A percentile compares a stretch with the other conserved stretches of the same genome.
Conservation (phyloP, 1,140 invertebrate genomes). For the Drosophila lowei region DNA sequence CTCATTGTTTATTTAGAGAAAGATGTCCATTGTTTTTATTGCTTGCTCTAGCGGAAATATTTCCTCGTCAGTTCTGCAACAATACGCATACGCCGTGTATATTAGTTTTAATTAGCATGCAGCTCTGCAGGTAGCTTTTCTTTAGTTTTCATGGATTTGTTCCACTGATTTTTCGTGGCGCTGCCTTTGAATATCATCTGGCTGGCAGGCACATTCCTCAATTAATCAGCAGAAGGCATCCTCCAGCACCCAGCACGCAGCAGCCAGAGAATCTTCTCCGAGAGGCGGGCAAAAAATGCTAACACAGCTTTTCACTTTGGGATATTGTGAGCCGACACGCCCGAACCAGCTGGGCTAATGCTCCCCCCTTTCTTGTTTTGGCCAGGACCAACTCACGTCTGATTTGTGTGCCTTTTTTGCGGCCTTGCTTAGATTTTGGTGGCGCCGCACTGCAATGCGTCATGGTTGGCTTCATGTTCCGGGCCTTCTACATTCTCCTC, state of each 20-base stretch:
- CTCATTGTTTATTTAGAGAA: not conserved
- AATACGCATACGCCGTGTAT: slow-evolving; percentile 60
- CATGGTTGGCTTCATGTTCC: slow-evolving; percentile 44
- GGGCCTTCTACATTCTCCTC: not conserved
- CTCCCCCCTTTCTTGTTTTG: slow-evolving; percentile 16
- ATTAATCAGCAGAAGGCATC: slow-evolving; percentile 73
- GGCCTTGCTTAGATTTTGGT: slow-evolving; percentile 62
- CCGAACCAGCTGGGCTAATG: slow-evolving; percentile 32
- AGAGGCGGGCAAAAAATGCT: slow-evolving; percentile 36
- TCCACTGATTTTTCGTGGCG: slow-evolving; percentile 7
- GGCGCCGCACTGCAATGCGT: slow-evolving; percentile 59
- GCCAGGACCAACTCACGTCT: slow-evolving; percentile 10
- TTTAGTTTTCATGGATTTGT: not conserved
- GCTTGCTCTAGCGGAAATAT: slow-evolving; percentile 23
- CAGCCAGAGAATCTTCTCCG: too few relatives aligned
- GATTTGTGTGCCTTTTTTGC: slow-evolving; percentile 42
- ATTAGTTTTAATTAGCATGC: slow-evolving; percentile 55
- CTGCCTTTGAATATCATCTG: slow-evolving; percentile 38
- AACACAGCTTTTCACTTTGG: slow-evolving; percentile 82
- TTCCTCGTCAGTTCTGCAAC: too few relatives aligned
- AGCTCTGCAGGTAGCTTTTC: slow-evolving; percentile 13
- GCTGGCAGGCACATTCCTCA: slow-evolving; percentile 63
- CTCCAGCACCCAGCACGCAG: slow-evolving; percentile 6
- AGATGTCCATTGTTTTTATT: slow-evolving; percentile 26
- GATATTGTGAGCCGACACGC: slow-evolving; percentile 70